Evolutionary conservation across 2,888 invertebrate genomes (phyloP).

Genomic region (Masnerella sp.): DNA sequence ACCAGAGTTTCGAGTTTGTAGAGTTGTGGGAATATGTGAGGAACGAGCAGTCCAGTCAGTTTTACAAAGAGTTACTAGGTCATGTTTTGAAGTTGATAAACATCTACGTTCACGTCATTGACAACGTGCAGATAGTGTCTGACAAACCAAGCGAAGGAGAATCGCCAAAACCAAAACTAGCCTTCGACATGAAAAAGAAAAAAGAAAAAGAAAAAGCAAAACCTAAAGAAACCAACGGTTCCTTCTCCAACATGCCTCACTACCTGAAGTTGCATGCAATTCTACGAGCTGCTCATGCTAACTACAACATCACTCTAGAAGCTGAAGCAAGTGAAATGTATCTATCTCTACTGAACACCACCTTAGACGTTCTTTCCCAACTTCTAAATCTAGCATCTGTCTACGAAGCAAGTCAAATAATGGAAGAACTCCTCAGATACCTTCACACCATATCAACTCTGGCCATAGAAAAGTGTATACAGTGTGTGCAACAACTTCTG

Average conservation of each 20-base stretch:
- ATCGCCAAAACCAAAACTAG: conserved; percentile 75
- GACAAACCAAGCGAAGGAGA: conserved; percentile 79
- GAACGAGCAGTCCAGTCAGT: conserved; percentile 73
- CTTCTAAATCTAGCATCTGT: conserved; percentile 85
- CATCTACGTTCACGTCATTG: conserved; percentile 86
- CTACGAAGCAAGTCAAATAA: conserved; percentile 84
- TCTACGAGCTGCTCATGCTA: conserved; percentile 89
- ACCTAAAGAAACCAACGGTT: conserved; percentile 62
- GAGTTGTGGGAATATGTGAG: conserved; percentile 69
- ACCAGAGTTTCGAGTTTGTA: conserved; percentile 35
- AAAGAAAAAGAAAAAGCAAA: conserved; percentile 69
- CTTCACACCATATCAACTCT: conserved; percentile 85
- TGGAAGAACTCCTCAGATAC: conserved; percentile 89
- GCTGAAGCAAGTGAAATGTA: conserved; percentile 87
- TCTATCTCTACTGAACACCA: conserved; percentile 82
- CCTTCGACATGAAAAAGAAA: conserved; percentile 77
- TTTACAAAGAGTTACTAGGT: conserved; percentile 81
- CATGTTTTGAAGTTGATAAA: conserved; percentile 86
- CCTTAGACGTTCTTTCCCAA: conserved; percentile 82
- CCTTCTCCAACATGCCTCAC: conserved; percentile 84
- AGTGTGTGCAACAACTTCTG: conserved; percentile 87
- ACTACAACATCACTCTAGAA: conserved; percentile 92
- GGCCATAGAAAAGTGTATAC: conserved; percentile 87
- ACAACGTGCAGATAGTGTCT: conserved; percentile 79
- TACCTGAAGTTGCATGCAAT: conserved; percentile 92